phyloP scores from a whole-genome alignment of 2,113 vertebrate species.

The Ranitomeya variabilis region DNA sequence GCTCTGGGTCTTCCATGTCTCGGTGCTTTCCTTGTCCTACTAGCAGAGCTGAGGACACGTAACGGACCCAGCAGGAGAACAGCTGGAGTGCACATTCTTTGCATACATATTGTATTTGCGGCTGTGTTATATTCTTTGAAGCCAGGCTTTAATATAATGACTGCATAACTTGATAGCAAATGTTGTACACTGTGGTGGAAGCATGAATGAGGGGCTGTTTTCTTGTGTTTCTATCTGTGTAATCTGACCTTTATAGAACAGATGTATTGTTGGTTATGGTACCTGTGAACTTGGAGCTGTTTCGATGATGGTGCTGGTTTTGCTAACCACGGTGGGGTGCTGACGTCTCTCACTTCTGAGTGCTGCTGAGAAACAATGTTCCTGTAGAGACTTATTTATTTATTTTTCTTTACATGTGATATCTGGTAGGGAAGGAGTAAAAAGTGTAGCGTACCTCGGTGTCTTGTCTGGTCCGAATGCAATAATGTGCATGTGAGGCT shows the following conservation, averaged over 20 bases:
- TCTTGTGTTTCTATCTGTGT: neutral
- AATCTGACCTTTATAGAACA: neutral
- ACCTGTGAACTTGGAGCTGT: neutral
- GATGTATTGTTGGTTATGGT: neutral
- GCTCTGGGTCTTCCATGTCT: neutral
- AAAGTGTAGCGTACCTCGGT: neutral
- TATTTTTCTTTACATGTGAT: neutral
- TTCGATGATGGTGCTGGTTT: constrained; percentile 50
- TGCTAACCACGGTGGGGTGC: neutral
- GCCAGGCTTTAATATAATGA: neutral
- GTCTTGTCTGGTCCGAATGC: neutral
- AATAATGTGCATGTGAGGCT: neutral
- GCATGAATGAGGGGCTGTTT: neutral
- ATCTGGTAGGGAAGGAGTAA: neutral
- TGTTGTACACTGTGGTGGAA: neutral
- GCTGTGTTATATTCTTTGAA: neutral
- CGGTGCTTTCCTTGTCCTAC: constrained; percentile 41
- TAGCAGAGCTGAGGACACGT: neutral
- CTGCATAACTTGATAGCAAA: neutral
- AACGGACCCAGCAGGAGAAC: neutral
- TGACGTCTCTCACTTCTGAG: neutral
- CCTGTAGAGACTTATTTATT: neutral
- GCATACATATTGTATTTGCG: neutral
- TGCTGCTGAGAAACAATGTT: constrained; percentile 42
- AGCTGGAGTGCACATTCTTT: constrained; percentile 31